A percentile compares a stretch with the other conserved stretches of the same genome.
Evolutionary conservation across 2,888 invertebrate species (phyloP).

Genomic region (Seira sanloemensis): DNA sequence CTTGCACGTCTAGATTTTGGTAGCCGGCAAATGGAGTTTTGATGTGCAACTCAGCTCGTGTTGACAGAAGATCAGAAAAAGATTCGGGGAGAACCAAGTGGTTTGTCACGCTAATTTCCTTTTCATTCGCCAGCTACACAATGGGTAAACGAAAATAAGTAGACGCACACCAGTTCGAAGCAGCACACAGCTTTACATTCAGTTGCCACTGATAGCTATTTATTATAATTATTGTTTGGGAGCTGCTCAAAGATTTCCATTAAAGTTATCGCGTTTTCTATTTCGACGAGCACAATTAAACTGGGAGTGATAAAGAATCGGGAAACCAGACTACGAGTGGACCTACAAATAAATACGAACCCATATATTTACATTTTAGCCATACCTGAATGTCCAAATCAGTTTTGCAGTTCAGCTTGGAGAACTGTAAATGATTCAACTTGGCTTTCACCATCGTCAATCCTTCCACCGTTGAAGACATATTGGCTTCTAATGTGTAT

Average conservation of each 20-base stretch:
- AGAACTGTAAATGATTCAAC: slow-evolving; percentile 67
- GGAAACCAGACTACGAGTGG: too few relatives aligned
- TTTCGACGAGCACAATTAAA: too few relatives aligned
- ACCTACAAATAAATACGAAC: too few relatives aligned
- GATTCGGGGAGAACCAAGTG: slow-evolving; percentile 70
- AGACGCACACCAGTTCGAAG: too few relatives aligned
- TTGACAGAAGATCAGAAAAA: slow-evolving; percentile 69
- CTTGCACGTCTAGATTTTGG: slow-evolving; percentile 70
- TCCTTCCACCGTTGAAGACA: slow-evolving; percentile 53
- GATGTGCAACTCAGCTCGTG: slow-evolving; percentile 70
- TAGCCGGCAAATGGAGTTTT: slow-evolving; percentile 73
- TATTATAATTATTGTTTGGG: too few relatives aligned
- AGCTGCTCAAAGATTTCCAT: too few relatives aligned
- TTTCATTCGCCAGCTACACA: slow-evolving; percentile 68
- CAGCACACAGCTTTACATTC: too few relatives aligned
- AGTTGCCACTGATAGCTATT: too few relatives aligned
- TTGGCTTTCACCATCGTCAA: slow-evolving; percentile 56
- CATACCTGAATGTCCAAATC: slow-evolving; percentile 73
- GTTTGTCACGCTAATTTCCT: slow-evolving; percentile 70
- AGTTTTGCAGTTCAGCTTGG: slow-evolving; percentile 67
- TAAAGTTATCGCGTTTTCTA: too few relatives aligned
- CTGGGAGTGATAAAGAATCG: too few relatives aligned
- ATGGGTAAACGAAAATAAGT: too few relatives aligned
- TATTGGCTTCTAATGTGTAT: slow-evolving; percentile 54
- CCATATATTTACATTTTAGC: too few relatives aligned